These are phyloP conservation scores for Anthopleura sola DNA, from an alignment of 64 coral and sea anemone species.

Conservation along the genomic window DNA sequence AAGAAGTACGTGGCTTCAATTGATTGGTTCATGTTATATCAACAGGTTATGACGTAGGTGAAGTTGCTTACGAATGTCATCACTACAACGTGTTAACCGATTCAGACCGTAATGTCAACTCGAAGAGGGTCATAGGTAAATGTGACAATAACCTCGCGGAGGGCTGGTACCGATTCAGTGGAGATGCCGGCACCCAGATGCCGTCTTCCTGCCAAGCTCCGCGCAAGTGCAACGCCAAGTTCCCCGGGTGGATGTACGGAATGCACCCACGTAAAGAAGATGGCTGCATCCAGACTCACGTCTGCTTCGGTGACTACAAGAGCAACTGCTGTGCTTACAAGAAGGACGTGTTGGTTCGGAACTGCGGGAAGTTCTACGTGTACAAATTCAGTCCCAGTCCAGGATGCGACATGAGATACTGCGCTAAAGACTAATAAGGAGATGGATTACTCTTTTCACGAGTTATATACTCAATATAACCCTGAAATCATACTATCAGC, in stretches of 20 bases:
- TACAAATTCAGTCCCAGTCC: constrained; percentile 65
- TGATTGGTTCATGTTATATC: too few relatives aligned
- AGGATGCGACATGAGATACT: constrained; percentile 63
- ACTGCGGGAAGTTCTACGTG: constrained; percentile 82
- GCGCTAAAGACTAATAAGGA: constrained; percentile 13
- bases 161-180: constrained; percentile 83
- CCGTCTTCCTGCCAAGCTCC: constrained; percentile 27
- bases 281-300: constrained; percentile 57
- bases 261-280: constrained; percentile 65
- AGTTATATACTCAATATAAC: too few relatives aligned
- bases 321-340: constrained; percentile 53
- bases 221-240: constrained; percentile 56
- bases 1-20: too few relatives aligned
- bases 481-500: too few relatives aligned
- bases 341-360: constrained; percentile 60
- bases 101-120: constrained; percentile 47
- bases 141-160: constrained; percentile 82
- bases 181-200: constrained; percentile 68
- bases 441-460: not conserved
- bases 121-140: constrained; percentile 33
- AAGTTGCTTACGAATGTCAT: constrained; percentile 78
- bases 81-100: constrained; percentile 77
- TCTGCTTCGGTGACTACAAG: constrained; percentile 69
- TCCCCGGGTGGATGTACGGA: constrained; percentile 81
- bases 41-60: constrained; percentile 72